Conservation (phyloP, 2,113 vertebrate species). For the Galemys pyrenaicus region DNA sequence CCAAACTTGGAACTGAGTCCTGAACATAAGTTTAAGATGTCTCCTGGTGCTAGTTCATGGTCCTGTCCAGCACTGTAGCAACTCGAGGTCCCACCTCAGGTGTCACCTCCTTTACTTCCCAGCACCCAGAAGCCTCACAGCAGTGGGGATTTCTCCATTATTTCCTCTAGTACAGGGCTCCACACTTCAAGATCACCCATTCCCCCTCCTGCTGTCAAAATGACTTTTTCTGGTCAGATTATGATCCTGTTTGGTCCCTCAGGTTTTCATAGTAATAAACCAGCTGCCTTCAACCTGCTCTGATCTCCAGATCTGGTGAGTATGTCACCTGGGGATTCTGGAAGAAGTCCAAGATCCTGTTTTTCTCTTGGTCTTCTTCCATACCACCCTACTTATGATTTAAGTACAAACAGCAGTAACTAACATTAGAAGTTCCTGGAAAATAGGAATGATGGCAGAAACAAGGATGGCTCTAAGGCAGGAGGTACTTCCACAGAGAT, state of each 20-base stretch:
- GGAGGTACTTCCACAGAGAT: neutral
- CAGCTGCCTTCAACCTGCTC: neutral
- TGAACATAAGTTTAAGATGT: neutral
- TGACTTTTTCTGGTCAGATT: neutral
- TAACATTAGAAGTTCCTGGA: neutral
- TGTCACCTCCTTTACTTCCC: neutral
- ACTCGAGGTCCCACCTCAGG: accelerated
- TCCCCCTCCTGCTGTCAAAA: neutral
- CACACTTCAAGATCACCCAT: neutral
- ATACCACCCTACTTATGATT: neutral
- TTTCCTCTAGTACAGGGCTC: neutral
- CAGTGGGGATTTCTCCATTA: neutral
- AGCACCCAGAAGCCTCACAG: neutral
- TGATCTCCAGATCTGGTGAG: neutral
- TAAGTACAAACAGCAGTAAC: neutral
- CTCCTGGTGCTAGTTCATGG: neutral
- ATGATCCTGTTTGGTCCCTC: neutral
- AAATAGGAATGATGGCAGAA: neutral
- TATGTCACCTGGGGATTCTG: neutral
- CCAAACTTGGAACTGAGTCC: neutral
- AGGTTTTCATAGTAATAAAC: neutral
- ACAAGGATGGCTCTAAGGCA: neutral
- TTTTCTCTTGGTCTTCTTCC: neutral
- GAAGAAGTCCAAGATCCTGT: too few species aligned
- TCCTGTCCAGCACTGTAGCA: neutral